phyloP scores from a whole-genome alignment of 2,113 vertebrate genomes.

The Lucifuga dentata region DNA sequence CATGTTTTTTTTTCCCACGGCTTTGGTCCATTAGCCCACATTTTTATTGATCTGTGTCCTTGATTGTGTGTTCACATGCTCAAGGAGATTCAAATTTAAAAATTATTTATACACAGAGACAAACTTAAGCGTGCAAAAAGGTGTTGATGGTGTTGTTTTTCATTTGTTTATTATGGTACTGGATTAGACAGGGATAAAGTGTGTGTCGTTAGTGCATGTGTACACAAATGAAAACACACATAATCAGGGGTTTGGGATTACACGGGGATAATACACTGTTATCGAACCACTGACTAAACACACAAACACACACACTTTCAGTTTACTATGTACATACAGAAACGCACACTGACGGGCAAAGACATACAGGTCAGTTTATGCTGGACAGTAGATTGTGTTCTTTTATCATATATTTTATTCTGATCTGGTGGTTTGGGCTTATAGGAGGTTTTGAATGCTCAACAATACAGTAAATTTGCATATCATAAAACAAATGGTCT shows the following conservation, averaged over 20 bases:
- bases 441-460: too few relatives aligned
- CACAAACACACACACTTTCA: conserved; percentile 5
- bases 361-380: neutral
- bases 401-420: neutral
- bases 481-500: too few relatives aligned
- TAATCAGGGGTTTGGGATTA: neutral
- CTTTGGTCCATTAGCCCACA: conserved; percentile 33
- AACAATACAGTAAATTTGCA: too few relatives aligned
- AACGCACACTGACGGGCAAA: conserved; percentile 14
- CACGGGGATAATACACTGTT: conserved; percentile 58
- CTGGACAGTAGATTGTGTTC: neutral
- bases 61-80: conserved; percentile 44
- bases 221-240: conserved; percentile 15
- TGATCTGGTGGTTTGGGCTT: neutral
- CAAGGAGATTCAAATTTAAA: conserved; percentile 8
- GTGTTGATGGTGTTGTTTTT: conserved; percentile 25
- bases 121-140: conserved; percentile 18
- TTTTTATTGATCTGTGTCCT: conserved; percentile 61
- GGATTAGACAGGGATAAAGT: conserved; percentile 56
- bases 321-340: conserved; percentile 39
- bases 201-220: conserved; percentile 15
- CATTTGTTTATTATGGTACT: conserved; percentile 47
- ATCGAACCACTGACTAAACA: conserved; percentile 66
- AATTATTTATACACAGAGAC: neutral
- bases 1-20: conserved; percentile 62